These are phyloP conservation scores for Genyomyrus donnyi DNA, from an alignment of 2,113 vertebrate species.

Conservation along the genomic window DNA sequence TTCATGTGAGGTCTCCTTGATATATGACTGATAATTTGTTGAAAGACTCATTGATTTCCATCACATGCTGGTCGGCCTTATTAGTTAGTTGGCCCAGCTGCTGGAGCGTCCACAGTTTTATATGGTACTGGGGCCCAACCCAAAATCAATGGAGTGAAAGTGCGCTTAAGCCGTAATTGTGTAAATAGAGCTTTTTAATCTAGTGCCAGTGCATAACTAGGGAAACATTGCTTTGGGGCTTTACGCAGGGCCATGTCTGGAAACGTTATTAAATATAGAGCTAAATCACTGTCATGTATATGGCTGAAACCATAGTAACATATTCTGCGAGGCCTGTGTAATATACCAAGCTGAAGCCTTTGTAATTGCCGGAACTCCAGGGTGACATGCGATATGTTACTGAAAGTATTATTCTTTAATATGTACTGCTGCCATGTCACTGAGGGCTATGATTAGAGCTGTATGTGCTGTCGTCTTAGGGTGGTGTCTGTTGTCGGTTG, in stretches of 20 bases:
- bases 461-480: background rate
- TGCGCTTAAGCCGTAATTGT: background rate
- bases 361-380: background rate
- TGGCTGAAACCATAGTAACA: constrained; percentile 7
- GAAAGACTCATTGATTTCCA: background rate
- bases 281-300: constrained; percentile 4
- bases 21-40: background rate
- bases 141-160: background rate
- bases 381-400: background rate
- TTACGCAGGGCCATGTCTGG: background rate
- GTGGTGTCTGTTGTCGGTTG: background rate
- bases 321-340: background rate
- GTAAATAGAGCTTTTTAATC: constrained; percentile 12
- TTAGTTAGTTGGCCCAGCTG: background rate
- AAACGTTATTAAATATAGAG: background rate
- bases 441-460: background rate
- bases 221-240: background rate
- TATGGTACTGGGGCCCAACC: background rate
- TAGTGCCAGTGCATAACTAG: background rate
- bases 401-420: constrained; percentile 1
- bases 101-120: background rate
- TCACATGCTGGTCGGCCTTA: background rate
- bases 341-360: background rate
- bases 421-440: background rate
- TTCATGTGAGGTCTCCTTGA: background rate